phyloP scores from a whole-genome alignment of 2,113 vertebrate genomes.

The Mormoops blainvillei region DNA sequence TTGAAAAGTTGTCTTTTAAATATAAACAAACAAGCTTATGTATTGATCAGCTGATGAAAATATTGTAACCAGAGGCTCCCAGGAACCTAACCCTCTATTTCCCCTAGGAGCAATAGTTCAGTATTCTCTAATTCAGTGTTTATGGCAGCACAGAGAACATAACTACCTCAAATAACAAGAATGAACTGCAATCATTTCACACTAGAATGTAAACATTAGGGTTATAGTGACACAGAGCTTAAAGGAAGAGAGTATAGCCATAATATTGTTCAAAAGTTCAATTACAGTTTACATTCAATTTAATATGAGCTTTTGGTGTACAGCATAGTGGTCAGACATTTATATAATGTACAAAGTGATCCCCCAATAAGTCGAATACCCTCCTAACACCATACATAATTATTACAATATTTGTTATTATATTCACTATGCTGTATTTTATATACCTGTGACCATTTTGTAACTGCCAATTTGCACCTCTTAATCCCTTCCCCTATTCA shows the following conservation, averaged over 20 bases:
- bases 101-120: neutral
- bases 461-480: neutral
- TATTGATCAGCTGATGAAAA: neutral
- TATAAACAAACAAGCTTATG: neutral
- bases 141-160: rapidly evolving
- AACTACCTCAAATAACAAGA: neutral
- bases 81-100: neutral
- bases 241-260: neutral
- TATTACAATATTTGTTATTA: too few relatives aligned
- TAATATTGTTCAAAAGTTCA: neutral
- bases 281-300: neutral
- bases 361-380: too few relatives aligned
- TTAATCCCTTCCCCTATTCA: neutral
- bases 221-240: neutral
- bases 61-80: neutral
- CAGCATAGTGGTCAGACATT: too few relatives aligned
- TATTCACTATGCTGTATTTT: too few relatives aligned
- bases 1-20: neutral
- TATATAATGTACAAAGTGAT: too few relatives aligned
- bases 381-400: too few relatives aligned
- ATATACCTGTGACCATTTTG: too few relatives aligned
- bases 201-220: neutral
- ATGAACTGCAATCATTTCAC: neutral
- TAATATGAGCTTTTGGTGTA: neutral
- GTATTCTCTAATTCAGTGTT: neutral